Evolutionary conservation across 2,888 invertebrate genomes (phyloP).

Genomic region (Pheosia gnoma): DNA sequence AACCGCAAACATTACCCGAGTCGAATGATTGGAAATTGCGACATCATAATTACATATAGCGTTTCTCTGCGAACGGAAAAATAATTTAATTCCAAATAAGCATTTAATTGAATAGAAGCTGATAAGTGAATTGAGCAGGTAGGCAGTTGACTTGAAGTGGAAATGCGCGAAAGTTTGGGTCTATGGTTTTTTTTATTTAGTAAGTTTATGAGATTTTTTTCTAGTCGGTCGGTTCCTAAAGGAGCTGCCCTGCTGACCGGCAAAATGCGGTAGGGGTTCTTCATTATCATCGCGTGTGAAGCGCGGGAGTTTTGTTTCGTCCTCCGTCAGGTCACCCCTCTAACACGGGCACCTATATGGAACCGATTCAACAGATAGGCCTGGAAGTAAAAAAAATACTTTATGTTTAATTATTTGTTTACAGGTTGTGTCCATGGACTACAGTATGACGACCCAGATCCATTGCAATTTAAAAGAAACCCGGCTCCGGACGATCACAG

Average conservation of each 20-base stretch:
- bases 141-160: conserved; percentile 12
- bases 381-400: no score
- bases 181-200: conserved; percentile 30
- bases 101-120: conserved; percentile 49
- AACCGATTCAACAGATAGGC: no score
- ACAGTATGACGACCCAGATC: conserved; percentile 9
- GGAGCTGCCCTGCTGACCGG: no score
- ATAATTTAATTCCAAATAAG: conserved; percentile 32
- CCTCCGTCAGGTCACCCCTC: no score
- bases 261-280: no score
- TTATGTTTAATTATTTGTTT: no score
- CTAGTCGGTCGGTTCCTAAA: not conserved
- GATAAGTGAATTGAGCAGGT: conserved; percentile 13
- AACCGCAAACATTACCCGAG: conserved; percentile 5
- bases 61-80: conserved; percentile 20
- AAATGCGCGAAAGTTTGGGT: conserved; percentile 33
- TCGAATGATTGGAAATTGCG: conserved; percentile 12
- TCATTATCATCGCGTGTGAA: no score
- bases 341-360: no score
- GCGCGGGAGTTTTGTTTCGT: no score
- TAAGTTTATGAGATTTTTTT: conserved; percentile 22
- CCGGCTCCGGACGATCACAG: conserved; percentile 63
- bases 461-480: conserved; percentile 37
- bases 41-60: conserved; percentile 6
- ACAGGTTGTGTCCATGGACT: not conserved